phyloP scores from a whole-genome alignment of 2,797 vertebrate genomes.

The Channallabes apus region DNA sequence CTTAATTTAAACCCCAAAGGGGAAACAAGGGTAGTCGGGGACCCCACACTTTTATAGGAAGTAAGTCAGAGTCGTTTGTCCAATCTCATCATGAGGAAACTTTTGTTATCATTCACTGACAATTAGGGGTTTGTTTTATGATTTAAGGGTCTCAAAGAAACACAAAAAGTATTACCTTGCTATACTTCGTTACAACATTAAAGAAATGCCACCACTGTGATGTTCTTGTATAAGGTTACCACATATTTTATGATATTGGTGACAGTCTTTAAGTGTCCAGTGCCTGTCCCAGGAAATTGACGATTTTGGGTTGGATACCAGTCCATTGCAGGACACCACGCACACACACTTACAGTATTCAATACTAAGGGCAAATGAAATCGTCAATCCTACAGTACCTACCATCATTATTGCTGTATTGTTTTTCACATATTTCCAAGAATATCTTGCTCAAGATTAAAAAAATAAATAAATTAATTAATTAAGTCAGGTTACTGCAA shows the following conservation, averaged over 20 bases:
- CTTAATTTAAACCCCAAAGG: neutral
- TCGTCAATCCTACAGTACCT: neutral
- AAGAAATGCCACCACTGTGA: neutral
- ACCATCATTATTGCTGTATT: constrained; percentile 21
- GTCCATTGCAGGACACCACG: neutral
- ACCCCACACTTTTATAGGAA: neutral
- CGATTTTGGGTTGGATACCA: neutral
- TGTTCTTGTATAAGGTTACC: neutral
- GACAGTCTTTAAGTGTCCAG: neutral
- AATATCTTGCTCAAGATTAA: constrained; percentile 36
- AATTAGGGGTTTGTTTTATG: neutral
- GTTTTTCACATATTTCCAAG: constrained; percentile 45
- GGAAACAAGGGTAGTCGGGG: neutral
- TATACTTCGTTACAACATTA: neutral
- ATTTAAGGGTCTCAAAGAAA: neutral
- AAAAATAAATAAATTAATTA: neutral
- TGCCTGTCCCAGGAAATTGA: neutral
- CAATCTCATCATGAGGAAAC: neutral
- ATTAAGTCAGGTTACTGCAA: neutral
- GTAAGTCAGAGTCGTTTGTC: neutral
- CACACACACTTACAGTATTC: neutral
- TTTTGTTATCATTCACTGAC: neutral
- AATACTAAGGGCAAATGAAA: neutral
- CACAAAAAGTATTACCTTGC: neutral
- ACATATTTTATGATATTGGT: neutral